Evolutionary conservation across 2,113 vertebrate species (phyloP), one percentile per base, ranked within the genome.

Genomic region (Ammospiza nelsoni): DNA sequence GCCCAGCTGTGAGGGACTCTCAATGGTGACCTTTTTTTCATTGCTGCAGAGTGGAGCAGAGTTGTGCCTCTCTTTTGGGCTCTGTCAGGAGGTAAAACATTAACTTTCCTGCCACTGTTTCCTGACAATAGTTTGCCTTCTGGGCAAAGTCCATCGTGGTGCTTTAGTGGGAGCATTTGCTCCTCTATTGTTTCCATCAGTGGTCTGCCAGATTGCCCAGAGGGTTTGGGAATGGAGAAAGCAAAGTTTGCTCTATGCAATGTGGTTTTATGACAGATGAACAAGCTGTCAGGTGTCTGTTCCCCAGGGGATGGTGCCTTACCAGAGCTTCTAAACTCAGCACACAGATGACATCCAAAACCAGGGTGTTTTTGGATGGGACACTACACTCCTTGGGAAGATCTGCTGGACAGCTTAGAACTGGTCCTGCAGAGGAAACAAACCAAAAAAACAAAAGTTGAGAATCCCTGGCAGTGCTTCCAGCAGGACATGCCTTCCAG

Each of bases 61-160:
- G 35, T 8, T 48, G 59, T 68, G 55, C 49, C 51, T 21, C 48
- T 69, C 28, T 92, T 79, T 66, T 46, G 44, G 11, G 4, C 63
- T 92, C 44, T 87, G 43, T 61, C 62, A 41, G 74, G 79, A 91
- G 22, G 81, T 93, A 41, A 95, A 94, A 95, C 67, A 93, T 96
- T 96, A 97, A 96, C 92, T 84, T 81, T 5, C 6, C 72, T 88
- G 68, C 46, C 59, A 9, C 41, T 21, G 21, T 63, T 54, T n/a
- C 39, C 57, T 79, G 63, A 55, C 62, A 90, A 7, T 66, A 31
- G 58, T 63, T 85, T 90, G 63, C 71, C 52, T 71, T 71, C 43
- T 0, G 12, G 88, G 55, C 83, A 83, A 88, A 96, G 93, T 97
- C 71, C 87, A 3, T 55, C 11, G 4, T n/a, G 54, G 59, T 27